These are phyloP conservation scores for Esox masquinongy DNA, from an alignment of 2,797 vertebrate genomes.

Conservation along the genomic window DNA sequence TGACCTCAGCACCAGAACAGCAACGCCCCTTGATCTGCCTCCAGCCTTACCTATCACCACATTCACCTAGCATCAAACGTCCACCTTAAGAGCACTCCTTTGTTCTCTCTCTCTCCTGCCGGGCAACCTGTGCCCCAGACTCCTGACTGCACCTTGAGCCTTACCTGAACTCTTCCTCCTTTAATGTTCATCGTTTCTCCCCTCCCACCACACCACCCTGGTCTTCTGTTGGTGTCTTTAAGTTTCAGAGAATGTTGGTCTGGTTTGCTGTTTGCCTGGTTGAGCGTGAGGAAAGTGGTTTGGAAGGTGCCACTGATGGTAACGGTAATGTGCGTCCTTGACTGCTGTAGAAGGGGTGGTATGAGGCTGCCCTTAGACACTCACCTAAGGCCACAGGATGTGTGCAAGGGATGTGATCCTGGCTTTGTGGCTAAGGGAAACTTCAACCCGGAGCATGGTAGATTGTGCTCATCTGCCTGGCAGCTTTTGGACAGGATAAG, in stretches of 20 bases:
- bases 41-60: constrained; percentile 16
- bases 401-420: neutral
- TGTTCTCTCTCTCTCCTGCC: constrained; percentile 25
- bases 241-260: constrained; percentile 38
- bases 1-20: constrained; percentile 52
- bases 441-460: constrained; percentile 51
- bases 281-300: constrained; percentile 62
- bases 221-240: constrained; percentile 52
- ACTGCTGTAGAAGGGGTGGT: constrained; percentile 36
- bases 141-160: constrained; percentile 53
- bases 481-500: constrained; percentile 52
- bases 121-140: constrained; percentile 49
- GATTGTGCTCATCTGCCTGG: constrained; percentile 11
- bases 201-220: neutral
- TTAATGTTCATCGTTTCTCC: neutral
- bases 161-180: constrained; percentile 31
- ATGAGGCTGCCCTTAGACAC: constrained; percentile 43
- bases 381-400: constrained; percentile 28
- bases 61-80: neutral
- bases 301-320: constrained; percentile 66
- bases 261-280: constrained; percentile 61
- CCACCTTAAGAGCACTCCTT: constrained; percentile 7
- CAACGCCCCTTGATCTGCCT: constrained; percentile 45
- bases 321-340: constrained; percentile 56
- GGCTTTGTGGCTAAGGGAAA: constrained; percentile 43